Conservation (phyloP, 2,797 vertebrate genomes). For the Pitangus sulphuratus region DNA sequence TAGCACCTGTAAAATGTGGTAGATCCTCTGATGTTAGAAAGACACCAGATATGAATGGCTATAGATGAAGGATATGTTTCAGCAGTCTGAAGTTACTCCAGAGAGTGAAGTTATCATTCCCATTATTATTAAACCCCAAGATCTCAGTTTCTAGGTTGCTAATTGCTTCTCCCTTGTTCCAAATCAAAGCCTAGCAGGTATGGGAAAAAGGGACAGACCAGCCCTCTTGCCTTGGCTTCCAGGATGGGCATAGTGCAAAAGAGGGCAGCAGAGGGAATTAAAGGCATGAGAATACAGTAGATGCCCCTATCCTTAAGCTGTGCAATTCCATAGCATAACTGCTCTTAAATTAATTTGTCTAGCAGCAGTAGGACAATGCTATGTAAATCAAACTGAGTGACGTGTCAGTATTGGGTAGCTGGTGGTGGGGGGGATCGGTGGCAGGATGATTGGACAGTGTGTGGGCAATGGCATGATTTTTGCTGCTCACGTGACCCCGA, state of each 20-base stretch:
- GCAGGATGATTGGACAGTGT: slow-evolving; percentile 34
- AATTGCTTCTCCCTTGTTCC: background rate
- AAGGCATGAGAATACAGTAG: background rate
- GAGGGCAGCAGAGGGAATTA: background rate
- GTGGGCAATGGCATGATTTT: slow-evolving; percentile 14
- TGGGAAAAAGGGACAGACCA: background rate
- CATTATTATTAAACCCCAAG: background rate
- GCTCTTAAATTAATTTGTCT: background rate
- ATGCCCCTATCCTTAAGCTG: background rate
- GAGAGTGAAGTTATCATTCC: background rate
- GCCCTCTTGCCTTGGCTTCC: background rate
- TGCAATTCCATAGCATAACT: background rate
- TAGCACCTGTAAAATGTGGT: background rate
- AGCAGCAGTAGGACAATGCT: background rate
- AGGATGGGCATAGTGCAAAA: background rate
- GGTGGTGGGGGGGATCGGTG: background rate
- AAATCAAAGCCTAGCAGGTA: background rate
- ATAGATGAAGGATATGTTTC: background rate
- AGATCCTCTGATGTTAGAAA: background rate
- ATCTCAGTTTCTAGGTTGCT: background rate
- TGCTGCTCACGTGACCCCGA: background rate
- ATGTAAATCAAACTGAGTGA: background rate
- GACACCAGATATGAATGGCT: background rate
- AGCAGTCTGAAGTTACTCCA: background rate
- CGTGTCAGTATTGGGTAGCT: background rate